These are phyloP conservation scores for Pemphredon lugubris DNA, from an alignment of 2,888 invertebrate genomes.

Conservation along the genomic window DNA sequence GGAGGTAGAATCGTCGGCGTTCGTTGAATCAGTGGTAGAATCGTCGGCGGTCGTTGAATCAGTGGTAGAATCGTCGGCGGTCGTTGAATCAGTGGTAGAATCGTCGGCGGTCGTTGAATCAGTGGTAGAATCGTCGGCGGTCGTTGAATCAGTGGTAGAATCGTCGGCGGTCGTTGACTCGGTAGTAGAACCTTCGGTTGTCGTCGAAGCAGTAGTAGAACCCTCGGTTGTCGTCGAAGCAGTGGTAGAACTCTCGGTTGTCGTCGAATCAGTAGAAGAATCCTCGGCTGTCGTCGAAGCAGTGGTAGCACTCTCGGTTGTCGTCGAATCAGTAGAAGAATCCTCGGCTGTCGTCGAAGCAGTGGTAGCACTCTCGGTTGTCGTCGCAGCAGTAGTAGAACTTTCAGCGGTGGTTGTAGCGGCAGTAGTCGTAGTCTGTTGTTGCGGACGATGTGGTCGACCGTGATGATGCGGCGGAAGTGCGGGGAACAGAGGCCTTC, in stretches of 20 bases:
- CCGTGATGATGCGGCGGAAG: neutral
- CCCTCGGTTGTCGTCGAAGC: neutral
- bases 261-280: neutral
- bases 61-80: neutral
- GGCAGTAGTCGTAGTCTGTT: neutral
- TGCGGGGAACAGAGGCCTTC: neutral
- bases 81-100: too few species aligned
- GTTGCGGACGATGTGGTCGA: neutral
- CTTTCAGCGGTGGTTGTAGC: neutral
- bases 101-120: neutral
- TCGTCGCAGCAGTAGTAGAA: constrained; percentile 1
- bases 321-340: constrained; percentile 14
- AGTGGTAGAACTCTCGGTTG: neutral
- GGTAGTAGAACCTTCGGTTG: neutral
- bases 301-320: constrained; percentile 4
- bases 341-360: constrained; percentile 2
- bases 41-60: neutral
- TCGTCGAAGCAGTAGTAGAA: neutral
- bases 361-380: constrained; percentile 11
- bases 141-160: too few species aligned
- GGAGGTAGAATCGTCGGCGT: neutral
- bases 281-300: too few species aligned
- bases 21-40: neutral
- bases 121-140: neutral
- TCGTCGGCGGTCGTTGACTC: neutral